A percentile compares a stretch with the other conserved stretches of the same genome.
These are phyloP conservation scores for Ephydatia muelleri DNA, from an alignment of 37 sponge, comb jelly and placozoan genomes.

Conservation along the genomic window DNA sequence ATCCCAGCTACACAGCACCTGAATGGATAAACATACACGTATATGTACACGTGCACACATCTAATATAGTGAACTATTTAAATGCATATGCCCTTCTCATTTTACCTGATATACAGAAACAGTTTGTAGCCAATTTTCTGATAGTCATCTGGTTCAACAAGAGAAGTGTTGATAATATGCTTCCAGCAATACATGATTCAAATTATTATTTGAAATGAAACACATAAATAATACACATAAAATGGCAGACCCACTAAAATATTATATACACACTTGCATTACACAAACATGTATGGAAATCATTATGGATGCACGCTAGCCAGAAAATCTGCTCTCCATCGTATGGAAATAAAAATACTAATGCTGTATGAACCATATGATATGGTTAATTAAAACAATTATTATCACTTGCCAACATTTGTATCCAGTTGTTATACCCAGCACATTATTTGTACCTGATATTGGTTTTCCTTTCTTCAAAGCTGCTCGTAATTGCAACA, in stretches of 20 bases:
- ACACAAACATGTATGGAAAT: too few relatives aligned
- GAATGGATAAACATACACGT: not conserved
- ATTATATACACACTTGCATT: too few relatives aligned
- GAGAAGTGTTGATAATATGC: not conserved
- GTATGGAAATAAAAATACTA: not conserved
- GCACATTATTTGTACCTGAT: constrained; percentile 51
- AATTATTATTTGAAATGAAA: too few relatives aligned
- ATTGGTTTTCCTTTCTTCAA: constrained; percentile 51
- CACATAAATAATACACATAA: too few relatives aligned
- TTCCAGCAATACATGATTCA: too few relatives aligned
- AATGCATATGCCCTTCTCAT: not conserved
- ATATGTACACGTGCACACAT: not conserved
- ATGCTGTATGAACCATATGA: not conserved
- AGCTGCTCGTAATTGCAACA: constrained; percentile 62
- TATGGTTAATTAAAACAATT: not conserved
- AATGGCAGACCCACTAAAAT: too few relatives aligned
- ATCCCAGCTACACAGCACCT: constrained; percentile 83
- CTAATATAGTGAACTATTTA: not conserved
- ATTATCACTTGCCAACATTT: not conserved
- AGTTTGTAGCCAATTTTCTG: constrained; percentile 75
- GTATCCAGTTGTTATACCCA: not conserved
- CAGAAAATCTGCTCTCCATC: not conserved
- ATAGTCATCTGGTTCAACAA: constrained; percentile 46
- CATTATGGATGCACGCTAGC: too few relatives aligned
- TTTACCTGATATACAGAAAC: constrained; percentile 84